Evolutionary conservation across 2,888 invertebrate species (phyloP), one percentile per base, ranked within the genome.

Genomic region (Ochropleura leucogaster): DNA sequence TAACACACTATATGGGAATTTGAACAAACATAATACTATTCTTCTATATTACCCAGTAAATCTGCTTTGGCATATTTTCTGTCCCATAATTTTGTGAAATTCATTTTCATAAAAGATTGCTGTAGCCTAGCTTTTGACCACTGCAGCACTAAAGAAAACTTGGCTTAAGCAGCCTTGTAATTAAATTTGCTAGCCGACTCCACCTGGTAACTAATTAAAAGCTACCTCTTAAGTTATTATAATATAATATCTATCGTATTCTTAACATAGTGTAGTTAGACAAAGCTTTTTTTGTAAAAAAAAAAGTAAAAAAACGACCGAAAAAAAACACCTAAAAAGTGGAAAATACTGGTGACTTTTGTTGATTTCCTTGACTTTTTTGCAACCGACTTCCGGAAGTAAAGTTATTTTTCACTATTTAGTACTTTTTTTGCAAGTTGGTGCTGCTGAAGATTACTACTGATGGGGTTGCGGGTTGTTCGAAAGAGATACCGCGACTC

Each of bases 1-100:
- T 59, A 66, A 65, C n/a, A 18, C 68, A 66, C 12, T 53, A 49
- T 65, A 80, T 72, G 62, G 44, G 62, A 82, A 57, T 79, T 82
- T 68, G 4, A 30, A 42, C 46, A 16, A 8, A 57, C 8, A 42
- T n/a, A 14, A 51, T 55, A 51, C 40, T 9, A 16, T 14, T 62
- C 12, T 65, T 66, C 12, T 8, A 46, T 63, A 14, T 63, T 49
- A 63, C 6, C 49, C 6, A 8, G 10, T 16, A 8, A 18, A 14
- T 55, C 7, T 59, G 8, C 5, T 71, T 65, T 40, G 47, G 0
- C 0, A 53, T 30, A n/a, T 57, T 59, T 14, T 14, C 44, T 4
- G 30, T 42, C 0, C 6, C 0, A 63, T 42, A 18, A 60, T 53
- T 8, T 77, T n/a, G 44, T 30, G 12, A 14, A n/a, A 20, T 14